A percentile compares a stretch with the other conserved stretches of the same genome.
phyloP scores from a whole-genome alignment of 2,113 vertebrate genomes.

The Lophotis ruficrista region DNA sequence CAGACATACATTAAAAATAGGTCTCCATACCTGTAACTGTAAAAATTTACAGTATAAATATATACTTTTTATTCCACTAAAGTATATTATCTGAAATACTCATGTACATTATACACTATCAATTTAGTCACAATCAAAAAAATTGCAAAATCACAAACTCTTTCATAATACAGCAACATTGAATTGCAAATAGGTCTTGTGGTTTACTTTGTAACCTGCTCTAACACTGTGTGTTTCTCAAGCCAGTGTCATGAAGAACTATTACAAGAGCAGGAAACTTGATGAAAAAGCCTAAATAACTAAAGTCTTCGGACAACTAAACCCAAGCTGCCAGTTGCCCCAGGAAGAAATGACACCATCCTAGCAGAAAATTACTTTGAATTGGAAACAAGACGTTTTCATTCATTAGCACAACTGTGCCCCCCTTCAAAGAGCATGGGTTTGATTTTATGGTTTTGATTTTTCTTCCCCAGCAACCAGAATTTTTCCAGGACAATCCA shows the following conservation, averaged over 20 bases:
- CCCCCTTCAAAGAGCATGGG: not conserved
- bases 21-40: not conserved
- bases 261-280: not conserved
- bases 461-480: not conserved
- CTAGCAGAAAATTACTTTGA: not conserved
- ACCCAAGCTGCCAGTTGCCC: not conserved
- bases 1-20: not conserved
- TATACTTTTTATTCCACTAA: not conserved
- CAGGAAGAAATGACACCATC: not conserved
- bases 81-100: not conserved
- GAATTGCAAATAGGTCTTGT: not conserved
- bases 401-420: not conserved
- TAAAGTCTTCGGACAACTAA: not conserved
- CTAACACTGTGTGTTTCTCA: not conserved
- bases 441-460: not conserved
- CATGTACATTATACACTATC: not conserved
- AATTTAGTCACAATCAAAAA: not conserved
- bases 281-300: not conserved
- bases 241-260: not conserved
- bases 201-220: not conserved
- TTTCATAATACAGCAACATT: not conserved
- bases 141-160: not conserved
- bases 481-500: not conserved
- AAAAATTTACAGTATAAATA: not conserved
- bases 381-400: not conserved